Evolutionary conservation across 2,797 vertebrate species (phyloP), one percentile per base, ranked within the genome.

Genomic region (Chaetodon trifasciatus): DNA sequence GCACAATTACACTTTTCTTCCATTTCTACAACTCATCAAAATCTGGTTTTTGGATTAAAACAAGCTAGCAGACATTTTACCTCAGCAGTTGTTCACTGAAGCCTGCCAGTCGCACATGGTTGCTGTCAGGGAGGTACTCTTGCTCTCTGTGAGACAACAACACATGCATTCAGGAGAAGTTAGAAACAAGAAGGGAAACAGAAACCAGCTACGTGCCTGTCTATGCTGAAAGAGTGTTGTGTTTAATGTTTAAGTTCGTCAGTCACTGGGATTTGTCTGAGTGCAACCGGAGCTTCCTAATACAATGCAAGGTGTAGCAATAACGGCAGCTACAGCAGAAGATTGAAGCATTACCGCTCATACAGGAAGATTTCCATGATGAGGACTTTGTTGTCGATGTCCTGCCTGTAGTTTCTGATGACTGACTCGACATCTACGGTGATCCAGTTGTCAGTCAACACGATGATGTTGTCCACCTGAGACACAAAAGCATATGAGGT

Each of bases 31-130:
- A 64, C 47, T 39, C 3, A 37, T 44, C 3, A 53, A 35, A 23
- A 32, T 13, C 1, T 1, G 4, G n/a, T 40, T 53, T 57, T 42
- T 28, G 28, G 28, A 28, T 28, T 28, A 28, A 28, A 28, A 28
- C 28, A 28, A 47, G 19, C 0, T 47, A 78, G 0, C 32, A 19
- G 64, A 46, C 1, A 23, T 86, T 93, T 95, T 92, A 97, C 97
- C 95, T 96, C 47, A 98, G 87, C 1, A 96, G 93, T 53, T 97
- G 97, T 3, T 97, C 97, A 46, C 92, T 97, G 89, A 97, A 97
- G 67, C 96, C 96, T 0, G 0, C 2, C 35, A 97, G 76, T 0
- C 16, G 55, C 84, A 97, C 94, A 0, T 47, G 60, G 78, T 95
- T 95, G 17, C 83, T 90, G 60, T 93, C 84, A 39, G 3, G 0